Conservation (phyloP, 2,888 invertebrate genomes). For the Diplolepis rosae region DNA sequence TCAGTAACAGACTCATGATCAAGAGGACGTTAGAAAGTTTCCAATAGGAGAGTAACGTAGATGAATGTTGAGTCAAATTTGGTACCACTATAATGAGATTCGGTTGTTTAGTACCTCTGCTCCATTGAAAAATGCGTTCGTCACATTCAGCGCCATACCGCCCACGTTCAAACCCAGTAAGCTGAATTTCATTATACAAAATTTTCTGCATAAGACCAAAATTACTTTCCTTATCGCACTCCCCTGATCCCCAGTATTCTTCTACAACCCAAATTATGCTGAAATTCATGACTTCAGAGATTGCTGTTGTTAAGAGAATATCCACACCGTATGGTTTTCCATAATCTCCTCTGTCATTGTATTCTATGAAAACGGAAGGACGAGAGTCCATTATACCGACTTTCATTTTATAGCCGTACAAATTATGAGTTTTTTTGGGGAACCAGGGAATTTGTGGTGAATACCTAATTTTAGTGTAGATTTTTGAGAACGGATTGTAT, state of each 20-base stretch:
- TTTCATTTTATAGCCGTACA: not conserved
- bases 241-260: not conserved
- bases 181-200: not conserved
- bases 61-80: not conserved
- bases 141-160: not conserved
- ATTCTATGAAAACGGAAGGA: not conserved
- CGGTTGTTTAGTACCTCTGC: not conserved
- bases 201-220: not conserved
- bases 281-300: not conserved
- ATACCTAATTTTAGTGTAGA: not conserved
- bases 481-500: not conserved
- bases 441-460: not conserved
- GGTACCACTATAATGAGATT: not conserved
- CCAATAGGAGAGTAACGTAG: not conserved
- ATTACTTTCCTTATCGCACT: not conserved
- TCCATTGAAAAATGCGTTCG: not conserved
- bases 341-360: not conserved
- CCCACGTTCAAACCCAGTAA: not conserved
- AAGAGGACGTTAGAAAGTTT: not conserved
- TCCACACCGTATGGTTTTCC: not conserved
- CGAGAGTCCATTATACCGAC: not conserved
- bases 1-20: not conserved
- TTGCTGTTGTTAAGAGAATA: not conserved
- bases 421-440: not conserved
- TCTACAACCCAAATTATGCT: not conserved